Conservation (phyloP, 2,888 invertebrate genomes). For the Papilio demoleus region DNA sequence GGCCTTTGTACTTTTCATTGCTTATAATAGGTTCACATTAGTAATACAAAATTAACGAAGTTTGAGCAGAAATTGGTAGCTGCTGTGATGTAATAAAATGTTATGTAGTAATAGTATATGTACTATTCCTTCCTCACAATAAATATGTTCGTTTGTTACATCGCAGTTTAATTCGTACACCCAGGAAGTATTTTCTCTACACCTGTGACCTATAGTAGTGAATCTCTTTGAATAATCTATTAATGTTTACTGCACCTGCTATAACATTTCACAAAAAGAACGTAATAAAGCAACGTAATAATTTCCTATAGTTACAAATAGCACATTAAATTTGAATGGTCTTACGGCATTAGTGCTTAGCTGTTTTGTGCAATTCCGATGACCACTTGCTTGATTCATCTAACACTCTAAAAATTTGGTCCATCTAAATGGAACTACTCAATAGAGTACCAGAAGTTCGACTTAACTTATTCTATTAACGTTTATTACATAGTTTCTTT, state of each 20-base stretch:
- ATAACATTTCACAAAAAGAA: neutral
- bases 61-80: too few relatives aligned
- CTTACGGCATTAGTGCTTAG: too few relatives aligned
- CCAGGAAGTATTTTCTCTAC: conserved; percentile 12
- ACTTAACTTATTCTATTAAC: neutral
- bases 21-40: too few relatives aligned
- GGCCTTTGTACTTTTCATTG: too few relatives aligned
- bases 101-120: too few relatives aligned
- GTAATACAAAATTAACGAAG: too few relatives aligned
- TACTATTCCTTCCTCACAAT: neutral
- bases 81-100: too few relatives aligned
- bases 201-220: conserved; percentile 10
- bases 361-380: too few relatives aligned
- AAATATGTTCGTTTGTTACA: neutral
- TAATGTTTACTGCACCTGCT: conserved; percentile 8
- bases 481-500: too few relatives aligned
- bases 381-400: too few relatives aligned
- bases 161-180: conserved; percentile 9
- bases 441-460: neutral
- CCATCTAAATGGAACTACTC: neutral
- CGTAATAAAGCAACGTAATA: neutral
- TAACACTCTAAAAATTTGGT: too few relatives aligned
- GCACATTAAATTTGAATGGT: too few relatives aligned
- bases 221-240: conserved; percentile 21
- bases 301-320: neutral